Evolutionary conservation across 2,113 vertebrate species (phyloP).

Genomic region (Martes martes): DNA sequence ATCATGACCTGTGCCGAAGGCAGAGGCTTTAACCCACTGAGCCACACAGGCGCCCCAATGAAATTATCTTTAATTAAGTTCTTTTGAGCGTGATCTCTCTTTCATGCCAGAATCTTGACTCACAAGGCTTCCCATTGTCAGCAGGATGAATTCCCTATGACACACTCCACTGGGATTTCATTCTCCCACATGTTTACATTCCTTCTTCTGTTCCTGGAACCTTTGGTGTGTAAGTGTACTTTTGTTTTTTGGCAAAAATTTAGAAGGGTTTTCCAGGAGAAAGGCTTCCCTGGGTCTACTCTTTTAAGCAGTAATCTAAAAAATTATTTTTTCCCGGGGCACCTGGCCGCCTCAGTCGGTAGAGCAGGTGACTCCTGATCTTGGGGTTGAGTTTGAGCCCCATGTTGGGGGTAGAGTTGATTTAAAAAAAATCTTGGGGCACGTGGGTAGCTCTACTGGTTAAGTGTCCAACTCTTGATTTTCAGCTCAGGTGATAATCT

Average conservation of each 20-base stretch:
- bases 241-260: background rate
- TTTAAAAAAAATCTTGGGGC: no score
- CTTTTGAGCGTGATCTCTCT: background rate
- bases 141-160: background rate
- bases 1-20: no score
- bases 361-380: no score
- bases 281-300: background rate
- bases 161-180: background rate
- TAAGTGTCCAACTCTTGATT: no score
- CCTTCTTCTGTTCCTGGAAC: background rate
- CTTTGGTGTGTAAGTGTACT: background rate
- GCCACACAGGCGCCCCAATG: no score
- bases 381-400: no score
- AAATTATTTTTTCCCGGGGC: background rate
- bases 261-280: background rate
- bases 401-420: no score
- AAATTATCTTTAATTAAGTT: background rate
- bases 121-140: background rate
- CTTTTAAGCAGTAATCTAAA: background rate
- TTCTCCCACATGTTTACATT: background rate
- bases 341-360: no score
- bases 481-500: no score
- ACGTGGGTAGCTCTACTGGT: no score
- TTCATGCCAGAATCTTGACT: background rate
- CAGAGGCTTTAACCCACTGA: no score